These are phyloP conservation scores for Zoanthus solanderi DNA, from an alignment of 92 coral and sea anemone species.

Conservation along the genomic window DNA sequence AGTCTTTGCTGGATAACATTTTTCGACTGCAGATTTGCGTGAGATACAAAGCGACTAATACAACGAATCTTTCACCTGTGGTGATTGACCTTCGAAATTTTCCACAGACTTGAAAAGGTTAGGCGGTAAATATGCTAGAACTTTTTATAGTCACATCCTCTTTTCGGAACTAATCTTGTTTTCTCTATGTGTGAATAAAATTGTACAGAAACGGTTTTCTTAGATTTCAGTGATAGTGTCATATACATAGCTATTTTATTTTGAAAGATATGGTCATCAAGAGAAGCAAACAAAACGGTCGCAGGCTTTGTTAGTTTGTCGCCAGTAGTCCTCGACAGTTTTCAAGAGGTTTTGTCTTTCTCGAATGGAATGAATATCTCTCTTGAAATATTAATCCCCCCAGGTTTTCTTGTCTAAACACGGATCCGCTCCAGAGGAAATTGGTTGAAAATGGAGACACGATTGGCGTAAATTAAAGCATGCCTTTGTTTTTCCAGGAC, in stretches of 20 bases:
- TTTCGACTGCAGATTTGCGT: slow-evolving; percentile 29
- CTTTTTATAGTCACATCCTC: neutral
- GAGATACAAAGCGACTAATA: neutral
- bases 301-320: slow-evolving; percentile 36
- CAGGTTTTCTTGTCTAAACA: neutral
- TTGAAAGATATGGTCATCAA: neutral
- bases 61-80: slow-evolving; percentile 6
- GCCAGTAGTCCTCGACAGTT: slow-evolving; percentile 30
- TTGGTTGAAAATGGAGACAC: neutral
- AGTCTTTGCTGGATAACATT: neutral
- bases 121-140: slow-evolving; percentile 8
- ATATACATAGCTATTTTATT: neutral
- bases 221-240: neutral
- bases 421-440: slow-evolving; percentile 4
- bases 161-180: slow-evolving; percentile 25
- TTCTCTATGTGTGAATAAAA: neutral
- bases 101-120: slow-evolving; percentile 26
- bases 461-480: neutral
- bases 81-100: slow-evolving; percentile 26
- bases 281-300: neutral
- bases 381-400: slow-evolving; percentile 22
- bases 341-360: neutral
- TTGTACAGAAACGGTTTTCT: neutral
- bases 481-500: neutral
- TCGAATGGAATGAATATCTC: slow-evolving; percentile 3